phyloP scores from a whole-genome alignment of 1,140 invertebrate species.

The Drosophila rufa region DNA sequence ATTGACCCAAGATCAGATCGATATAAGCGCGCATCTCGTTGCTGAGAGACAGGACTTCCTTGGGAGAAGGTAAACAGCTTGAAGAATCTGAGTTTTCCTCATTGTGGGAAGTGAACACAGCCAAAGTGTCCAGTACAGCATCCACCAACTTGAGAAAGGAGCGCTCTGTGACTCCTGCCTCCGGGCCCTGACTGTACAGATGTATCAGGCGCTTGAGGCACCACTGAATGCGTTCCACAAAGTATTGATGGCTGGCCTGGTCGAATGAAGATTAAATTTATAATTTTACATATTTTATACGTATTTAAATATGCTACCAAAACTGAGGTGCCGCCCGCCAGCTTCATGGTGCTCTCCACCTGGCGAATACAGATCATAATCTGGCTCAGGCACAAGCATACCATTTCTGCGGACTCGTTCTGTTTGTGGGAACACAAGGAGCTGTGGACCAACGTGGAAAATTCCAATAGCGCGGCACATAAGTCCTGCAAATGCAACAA shows the following conservation, averaged over 20 bases:
- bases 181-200: slow-evolving; percentile 9
- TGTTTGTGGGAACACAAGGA: slow-evolving; percentile 31
- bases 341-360: slow-evolving; percentile 65
- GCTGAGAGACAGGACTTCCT: slow-evolving; percentile 27
- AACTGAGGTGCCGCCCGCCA: slow-evolving; percentile 33
- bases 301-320: slow-evolving; percentile 23
- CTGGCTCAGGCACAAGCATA: slow-evolving; percentile 74
- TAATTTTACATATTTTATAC: neutral
- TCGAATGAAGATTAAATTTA: neutral
- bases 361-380: slow-evolving; percentile 72
- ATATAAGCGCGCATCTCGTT: slow-evolving; percentile 60
- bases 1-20: slow-evolving; percentile 69
- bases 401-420: slow-evolving; percentile 51
- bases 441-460: slow-evolving; percentile 56
- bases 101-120: slow-evolving; percentile 48
- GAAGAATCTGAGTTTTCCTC: slow-evolving; percentile 24
- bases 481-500: slow-evolving; percentile 56
- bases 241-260: slow-evolving; percentile 69
- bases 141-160: slow-evolving; percentile 69
- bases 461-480: slow-evolving; percentile 69
- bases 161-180: slow-evolving; percentile 19
- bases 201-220: slow-evolving; percentile 60
- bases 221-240: slow-evolving; percentile 71
- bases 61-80: neutral
- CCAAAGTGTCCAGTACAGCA: slow-evolving; percentile 50